A percentile compares a stretch with the other conserved stretches of the same genome.
Conservation (phyloP, 2,888 invertebrate species). For the Drosophila testacea region DNA sequence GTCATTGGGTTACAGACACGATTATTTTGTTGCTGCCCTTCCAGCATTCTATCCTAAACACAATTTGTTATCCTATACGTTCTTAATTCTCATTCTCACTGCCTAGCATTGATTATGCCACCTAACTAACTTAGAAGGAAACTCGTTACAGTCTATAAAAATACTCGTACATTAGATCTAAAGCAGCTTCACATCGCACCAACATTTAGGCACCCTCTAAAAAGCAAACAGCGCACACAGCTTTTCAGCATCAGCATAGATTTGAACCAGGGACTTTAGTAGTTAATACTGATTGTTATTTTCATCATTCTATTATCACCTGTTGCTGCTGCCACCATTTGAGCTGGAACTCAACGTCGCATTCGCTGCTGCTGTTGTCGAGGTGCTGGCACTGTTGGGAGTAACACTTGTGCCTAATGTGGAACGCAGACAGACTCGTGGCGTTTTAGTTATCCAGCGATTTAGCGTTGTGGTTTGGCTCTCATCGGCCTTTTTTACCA, state of each 20-base stretch:
- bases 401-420: conserved; percentile 13
- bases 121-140: conserved; percentile 76
- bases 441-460: conserved; percentile 81
- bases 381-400: conserved; percentile 25
- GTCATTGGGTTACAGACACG: conserved; percentile 8
- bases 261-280: conserved; percentile 13
- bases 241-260: conserved; percentile 16
- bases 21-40: conserved; percentile 28
- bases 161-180: conserved; percentile 61
- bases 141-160: conserved; percentile 77
- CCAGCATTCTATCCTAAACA: conserved; percentile 33
- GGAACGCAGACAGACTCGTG: conserved; percentile 58
- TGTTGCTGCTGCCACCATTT: conserved; percentile 59
- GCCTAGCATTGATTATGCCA: conserved; percentile 37
- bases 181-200: conserved; percentile 20
- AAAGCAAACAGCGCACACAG: conserved; percentile 58
- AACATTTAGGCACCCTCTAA: conserved; percentile 53
- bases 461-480: conserved; percentile 66
- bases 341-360: conserved; percentile 26
- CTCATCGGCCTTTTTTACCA: conserved; percentile 32
- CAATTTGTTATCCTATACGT: conserved; percentile 48
- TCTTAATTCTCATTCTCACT: conserved; percentile 7
- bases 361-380: conserved; percentile 23
- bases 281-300: conserved; percentile 37
- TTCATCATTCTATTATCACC: conserved; percentile 43